phyloP scores from a whole-genome alignment of 1,140 invertebrate genomes.

The Hydropsyche tenuis region DNA sequence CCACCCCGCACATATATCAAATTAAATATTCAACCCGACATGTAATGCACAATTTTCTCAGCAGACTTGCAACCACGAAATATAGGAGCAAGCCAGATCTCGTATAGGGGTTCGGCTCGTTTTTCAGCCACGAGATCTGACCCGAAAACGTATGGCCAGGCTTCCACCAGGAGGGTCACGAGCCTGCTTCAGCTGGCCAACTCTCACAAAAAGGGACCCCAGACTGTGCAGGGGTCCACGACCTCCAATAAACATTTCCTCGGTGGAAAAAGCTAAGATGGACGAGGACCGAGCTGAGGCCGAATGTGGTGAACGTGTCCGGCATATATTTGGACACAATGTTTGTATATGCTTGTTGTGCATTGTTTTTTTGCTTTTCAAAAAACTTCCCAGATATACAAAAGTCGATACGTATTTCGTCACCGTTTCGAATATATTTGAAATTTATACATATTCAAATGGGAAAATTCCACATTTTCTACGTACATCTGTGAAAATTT shows the following conservation, averaged over 20 bases:
- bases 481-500: not conserved
- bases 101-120: not conserved
- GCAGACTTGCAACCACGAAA: not conserved
- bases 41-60: no score
- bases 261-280: conserved; percentile 22
- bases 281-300: conserved; percentile 17
- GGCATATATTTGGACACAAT: conserved; percentile 11
- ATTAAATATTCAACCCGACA: no score
- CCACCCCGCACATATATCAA: no score
- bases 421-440: not conserved
- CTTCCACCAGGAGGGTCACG: conserved; percentile 14
- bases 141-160: conserved; percentile 26
- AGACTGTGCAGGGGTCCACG: not conserved
- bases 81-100: not conserved
- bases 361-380: no score
- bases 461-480: not conserved
- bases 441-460: not conserved
- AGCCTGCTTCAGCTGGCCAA: not conserved
- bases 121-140: conserved; percentile 32
- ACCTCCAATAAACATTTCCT: conserved; percentile 38
- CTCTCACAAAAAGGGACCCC: conserved; percentile 22
- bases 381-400: no score
- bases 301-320: conserved; percentile 32
- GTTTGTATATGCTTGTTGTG: no score
- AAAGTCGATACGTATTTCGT: no score